Evolutionary conservation across 2,797 vertebrate genomes (phyloP).

Genomic region (Sebastes goodei): DNA sequence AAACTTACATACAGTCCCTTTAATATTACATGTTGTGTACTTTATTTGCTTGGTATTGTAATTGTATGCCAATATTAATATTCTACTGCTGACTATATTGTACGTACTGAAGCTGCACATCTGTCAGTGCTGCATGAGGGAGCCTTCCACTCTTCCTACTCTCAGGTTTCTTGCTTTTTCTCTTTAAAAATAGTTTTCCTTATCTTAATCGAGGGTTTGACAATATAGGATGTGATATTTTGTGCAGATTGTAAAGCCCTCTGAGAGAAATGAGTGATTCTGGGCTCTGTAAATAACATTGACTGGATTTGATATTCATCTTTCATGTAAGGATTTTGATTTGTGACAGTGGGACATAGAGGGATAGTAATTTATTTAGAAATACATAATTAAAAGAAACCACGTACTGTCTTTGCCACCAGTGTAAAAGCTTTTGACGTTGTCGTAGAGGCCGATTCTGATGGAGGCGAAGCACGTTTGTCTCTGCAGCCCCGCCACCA

Average conservation of each 20-base stretch:
- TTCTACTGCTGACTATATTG: neutral
- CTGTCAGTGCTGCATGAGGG: neutral
- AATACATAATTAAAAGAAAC: neutral
- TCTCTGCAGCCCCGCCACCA: conserved; percentile 88
- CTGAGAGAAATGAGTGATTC: neutral
- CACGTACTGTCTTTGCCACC: conserved; percentile 86
- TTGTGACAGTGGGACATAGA: neutral
- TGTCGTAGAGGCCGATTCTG: conserved; percentile 90
- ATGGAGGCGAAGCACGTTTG: conserved; percentile 89
- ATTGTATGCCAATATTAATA: neutral
- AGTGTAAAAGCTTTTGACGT: conserved; percentile 85
- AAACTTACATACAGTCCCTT: neutral
- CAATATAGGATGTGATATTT: neutral
- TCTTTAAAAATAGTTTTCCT: neutral
- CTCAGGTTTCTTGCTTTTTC: neutral
- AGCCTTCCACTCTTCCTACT: neutral
- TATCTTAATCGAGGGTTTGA: neutral
- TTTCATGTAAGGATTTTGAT: neutral
- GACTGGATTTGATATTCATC: neutral
- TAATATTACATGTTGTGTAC: neutral
- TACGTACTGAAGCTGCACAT: neutral
- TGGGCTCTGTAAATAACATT: neutral
- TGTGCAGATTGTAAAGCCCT: neutral
- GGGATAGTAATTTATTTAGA: neutral
- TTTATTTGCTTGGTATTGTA: neutral